Percentiles rank a stretch among this genome's conserved stretches.
Conservation (phyloP, 2,888 invertebrate genomes). For the Amorpha juglandis region DNA sequence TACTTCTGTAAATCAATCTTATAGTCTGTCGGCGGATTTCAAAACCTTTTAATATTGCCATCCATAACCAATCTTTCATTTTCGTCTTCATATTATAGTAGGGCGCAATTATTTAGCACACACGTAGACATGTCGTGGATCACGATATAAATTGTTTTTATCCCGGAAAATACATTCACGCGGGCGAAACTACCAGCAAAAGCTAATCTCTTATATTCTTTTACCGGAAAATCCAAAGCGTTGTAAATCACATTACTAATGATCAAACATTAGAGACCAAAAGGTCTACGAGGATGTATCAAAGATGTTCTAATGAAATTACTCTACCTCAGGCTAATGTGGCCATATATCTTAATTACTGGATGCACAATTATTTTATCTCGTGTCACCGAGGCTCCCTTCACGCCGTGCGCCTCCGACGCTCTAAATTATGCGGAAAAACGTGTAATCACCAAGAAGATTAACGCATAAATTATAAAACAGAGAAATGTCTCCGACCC, state of each 20-base stretch:
- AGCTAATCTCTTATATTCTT: no score
- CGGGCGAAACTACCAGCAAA: no score
- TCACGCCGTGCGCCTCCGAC: constrained; percentile 13
- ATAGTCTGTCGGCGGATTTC: not conserved
- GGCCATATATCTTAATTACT: constrained; percentile 29
- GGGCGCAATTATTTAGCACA: no score
- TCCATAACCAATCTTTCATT: not conserved
- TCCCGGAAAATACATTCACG: no score
- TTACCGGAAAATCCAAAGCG: no score
- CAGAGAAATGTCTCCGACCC: not conserved
- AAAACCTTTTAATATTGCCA: not conserved
- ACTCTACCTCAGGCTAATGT: constrained; percentile 16
- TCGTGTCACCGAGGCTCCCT: constrained; percentile 20
- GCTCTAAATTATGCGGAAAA: constrained; percentile 28
- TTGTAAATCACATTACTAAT: not conserved
- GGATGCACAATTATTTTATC: constrained; percentile 29
- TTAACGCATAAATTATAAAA: constrained; percentile 28
- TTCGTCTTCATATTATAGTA: not conserved
- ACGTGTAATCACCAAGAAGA: constrained; percentile 25
- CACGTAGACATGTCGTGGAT: no score
- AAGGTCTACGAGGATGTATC: not conserved
- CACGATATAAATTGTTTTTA: no score
- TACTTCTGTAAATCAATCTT: constrained; percentile 10
- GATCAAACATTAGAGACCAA: not conserved
- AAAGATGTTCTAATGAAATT: constrained; percentile 25